Evolutionary conservation across 2,113 vertebrate genomes (phyloP), one percentile per base, ranked within the genome.

Genomic region (Heloderma charlesbogerti): DNA sequence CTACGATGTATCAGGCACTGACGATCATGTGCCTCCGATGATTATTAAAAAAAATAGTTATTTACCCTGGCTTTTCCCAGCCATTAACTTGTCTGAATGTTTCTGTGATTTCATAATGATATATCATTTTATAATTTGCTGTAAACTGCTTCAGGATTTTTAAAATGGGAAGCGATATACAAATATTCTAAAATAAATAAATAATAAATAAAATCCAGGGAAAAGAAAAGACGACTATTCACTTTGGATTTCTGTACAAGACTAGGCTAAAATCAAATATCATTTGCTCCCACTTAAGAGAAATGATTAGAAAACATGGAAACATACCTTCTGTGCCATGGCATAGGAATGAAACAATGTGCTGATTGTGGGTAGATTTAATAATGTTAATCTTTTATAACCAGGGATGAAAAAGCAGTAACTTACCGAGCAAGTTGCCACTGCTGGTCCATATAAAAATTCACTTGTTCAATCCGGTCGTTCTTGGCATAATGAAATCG

Each of bases 371-470:
- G 0, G 27, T 20, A 66, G 37, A 60, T 43, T 43, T 34, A 9
- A 77, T 13, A 37, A 27, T n/a, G 29, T 5, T 67, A 80, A 67
- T 8, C 69, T 83, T 13, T 67, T 82, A 29, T 51, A 80, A 3
- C 0, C 9, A 63, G 37, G 66, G 77, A 34, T 78, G 77, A 89
- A 90, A 92, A 72, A 80, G 5, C 2, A 34, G 34, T 43, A 90
- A 98, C 99, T 98, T 96, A 99, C 99, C 98, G 92, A 4, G 98
- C 98, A 34, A 98, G 98, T 90, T 99, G 99, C 99, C 99, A 99
- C 20, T 98, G 98, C 2, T 97, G 75, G 77, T 98, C 97, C 97
- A 99, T 97, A 89, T 99, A 99, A 37, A 99, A 98, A 60, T 98
- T 97, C 74, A 98, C 96, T 0, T 97, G 96, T 94, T 99, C 99